A percentile compares a stretch with the other conserved stretches of the same genome.
These are phyloP conservation scores for Petromus typicus DNA, from an alignment of 2,113 vertebrate species.

Conservation along the genomic window DNA sequence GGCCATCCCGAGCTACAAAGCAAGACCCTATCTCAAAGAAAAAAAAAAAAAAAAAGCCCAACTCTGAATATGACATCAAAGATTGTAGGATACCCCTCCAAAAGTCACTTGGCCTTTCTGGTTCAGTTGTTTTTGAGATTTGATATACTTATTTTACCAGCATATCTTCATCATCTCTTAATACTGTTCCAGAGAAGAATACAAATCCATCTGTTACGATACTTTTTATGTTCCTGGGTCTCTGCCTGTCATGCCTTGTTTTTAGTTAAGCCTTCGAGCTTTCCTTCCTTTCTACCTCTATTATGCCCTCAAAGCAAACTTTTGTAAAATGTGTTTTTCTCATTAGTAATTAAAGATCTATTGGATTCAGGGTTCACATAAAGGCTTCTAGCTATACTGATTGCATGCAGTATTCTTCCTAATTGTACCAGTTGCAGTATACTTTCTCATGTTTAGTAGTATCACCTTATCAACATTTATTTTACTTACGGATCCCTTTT, in stretches of 20 bases:
- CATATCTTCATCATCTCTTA: neutral
- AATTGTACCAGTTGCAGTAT: neutral
- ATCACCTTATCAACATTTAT: neutral
- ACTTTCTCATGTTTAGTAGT: neutral
- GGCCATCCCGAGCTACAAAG: no score
- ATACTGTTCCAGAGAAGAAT: neutral
- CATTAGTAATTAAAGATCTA: neutral
- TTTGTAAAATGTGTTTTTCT: neutral
- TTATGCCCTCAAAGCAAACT: neutral
- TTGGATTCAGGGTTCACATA: neutral
- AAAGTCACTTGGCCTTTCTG: neutral
- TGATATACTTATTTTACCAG: neutral
- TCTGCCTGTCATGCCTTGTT: neutral
- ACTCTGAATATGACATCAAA: neutral
- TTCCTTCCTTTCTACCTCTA: neutral
- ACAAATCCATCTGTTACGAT: neutral
- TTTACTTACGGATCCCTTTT: neutral
- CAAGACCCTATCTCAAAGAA: no score
- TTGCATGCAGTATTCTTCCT: neutral
- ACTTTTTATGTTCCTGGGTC: neutral
- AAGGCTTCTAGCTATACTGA: neutral
- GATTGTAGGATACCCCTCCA: neutral
- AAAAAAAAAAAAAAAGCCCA: no score
- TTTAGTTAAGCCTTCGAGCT: neutral
- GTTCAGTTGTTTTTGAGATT: neutral